A percentile compares a stretch with the other conserved stretches of the same genome.
Evolutionary conservation across 2,113 vertebrate species (phyloP).

Genomic region (Cyprinus carpio): DNA sequence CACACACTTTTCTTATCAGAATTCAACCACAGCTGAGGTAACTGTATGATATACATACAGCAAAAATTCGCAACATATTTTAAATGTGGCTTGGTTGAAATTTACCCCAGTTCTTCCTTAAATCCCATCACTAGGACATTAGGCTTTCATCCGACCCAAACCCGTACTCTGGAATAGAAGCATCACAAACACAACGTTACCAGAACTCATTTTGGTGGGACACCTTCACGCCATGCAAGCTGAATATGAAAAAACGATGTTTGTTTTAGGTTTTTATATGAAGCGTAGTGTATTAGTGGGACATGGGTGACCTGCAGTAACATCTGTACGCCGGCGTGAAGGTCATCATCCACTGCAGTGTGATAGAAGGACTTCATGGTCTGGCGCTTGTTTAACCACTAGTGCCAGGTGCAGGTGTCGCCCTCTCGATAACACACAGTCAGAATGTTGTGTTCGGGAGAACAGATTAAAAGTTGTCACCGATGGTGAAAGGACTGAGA

Average conservation of each 20-base stretch:
- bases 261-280: constrained; percentile 7
- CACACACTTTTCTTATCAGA: neutral
- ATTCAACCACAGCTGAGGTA: neutral
- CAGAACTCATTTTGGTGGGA: neutral
- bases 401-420: constrained; percentile 65
- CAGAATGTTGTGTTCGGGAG: no score
- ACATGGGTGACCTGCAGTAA: constrained; percentile 83
- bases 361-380: constrained; percentile 89
- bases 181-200: neutral
- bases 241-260: neutral
- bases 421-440: constrained; percentile 65
- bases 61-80: constrained; percentile 86
- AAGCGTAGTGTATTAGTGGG: neutral
- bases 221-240: neutral
- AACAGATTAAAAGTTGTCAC: no score
- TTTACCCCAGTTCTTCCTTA: constrained; percentile 83
- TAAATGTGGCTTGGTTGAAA: constrained; percentile 80
- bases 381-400: constrained; percentile 82
- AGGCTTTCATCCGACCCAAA: constrained; percentile 88
- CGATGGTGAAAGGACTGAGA: no score
- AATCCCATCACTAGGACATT: constrained; percentile 91
- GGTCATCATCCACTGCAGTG: constrained; percentile 79
- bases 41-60: constrained; percentile 79
- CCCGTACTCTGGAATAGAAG: constrained; percentile 80
- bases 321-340: constrained; percentile 83